Conservation (phyloP, 2,113 vertebrate species). For the Albula goreensis region DNA sequence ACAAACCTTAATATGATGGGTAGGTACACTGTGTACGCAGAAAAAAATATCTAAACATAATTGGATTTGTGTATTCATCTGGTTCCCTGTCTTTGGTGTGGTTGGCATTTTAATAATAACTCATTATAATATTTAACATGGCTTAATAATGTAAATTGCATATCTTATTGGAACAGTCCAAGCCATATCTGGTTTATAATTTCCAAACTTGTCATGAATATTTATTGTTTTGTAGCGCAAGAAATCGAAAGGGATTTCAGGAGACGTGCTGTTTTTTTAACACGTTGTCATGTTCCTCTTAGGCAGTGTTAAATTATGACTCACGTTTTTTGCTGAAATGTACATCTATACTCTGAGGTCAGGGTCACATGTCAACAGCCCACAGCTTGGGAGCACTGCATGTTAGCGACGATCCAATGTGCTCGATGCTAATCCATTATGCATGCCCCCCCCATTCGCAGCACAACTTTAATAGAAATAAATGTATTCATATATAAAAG, state of each 20-base stretch:
- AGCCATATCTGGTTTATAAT: background rate
- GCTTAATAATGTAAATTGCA: constrained; percentile 33
- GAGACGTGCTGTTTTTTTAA: constrained; percentile 5
- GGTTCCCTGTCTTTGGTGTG: background rate
- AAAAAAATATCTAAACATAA: background rate
- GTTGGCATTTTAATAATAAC: constrained; percentile 30
- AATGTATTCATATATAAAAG: constrained; percentile 12
- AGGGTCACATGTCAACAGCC: constrained; percentile 3
- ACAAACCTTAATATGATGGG: background rate
- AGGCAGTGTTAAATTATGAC: background rate
- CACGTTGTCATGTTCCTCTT: constrained; percentile 1
- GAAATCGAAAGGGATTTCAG: background rate
- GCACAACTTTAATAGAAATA: background rate
- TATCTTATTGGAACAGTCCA: constrained; percentile 9
- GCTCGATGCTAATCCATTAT: constrained; percentile 1
- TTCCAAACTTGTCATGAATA: constrained; percentile 25
- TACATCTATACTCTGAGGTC: constrained; percentile 7
- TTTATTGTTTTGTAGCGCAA: constrained; percentile 10
- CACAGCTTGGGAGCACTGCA: background rate
- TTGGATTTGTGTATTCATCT: constrained; percentile 3
- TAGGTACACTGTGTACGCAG: background rate
- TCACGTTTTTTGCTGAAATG: background rate
- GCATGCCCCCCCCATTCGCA: constrained; percentile 8
- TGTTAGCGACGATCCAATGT: constrained; percentile 7
- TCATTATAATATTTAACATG: constrained; percentile 32